phyloP scores from a whole-genome alignment of 2,797 vertebrate species.

The Manis javanica region DNA sequence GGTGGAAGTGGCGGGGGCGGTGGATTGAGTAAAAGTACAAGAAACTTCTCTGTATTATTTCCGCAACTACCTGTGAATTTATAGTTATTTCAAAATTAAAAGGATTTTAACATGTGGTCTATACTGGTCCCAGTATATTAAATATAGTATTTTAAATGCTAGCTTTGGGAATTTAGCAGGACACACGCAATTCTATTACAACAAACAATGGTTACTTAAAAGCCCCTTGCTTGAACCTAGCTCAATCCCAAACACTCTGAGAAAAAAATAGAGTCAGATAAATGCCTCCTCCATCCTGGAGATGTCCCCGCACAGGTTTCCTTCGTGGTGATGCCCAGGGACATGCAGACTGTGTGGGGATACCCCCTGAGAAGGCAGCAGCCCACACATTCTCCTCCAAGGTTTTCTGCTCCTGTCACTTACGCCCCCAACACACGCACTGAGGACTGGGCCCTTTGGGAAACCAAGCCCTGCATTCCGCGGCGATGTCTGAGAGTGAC shows the following conservation, averaged over 20 bases:
- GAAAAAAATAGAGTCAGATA: neutral
- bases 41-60: neutral
- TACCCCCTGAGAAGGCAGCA: rapidly evolving
- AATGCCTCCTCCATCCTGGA: neutral
- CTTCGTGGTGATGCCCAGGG: neutral
- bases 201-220: neutral
- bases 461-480: neutral
- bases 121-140: too few species aligned
- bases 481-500: too few species aligned
- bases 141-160: neutral
- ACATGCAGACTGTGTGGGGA: neutral
- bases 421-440: neutral
- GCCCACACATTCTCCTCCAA: neutral
- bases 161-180: neutral
- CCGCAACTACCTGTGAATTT: neutral
- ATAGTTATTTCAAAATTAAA: neutral
- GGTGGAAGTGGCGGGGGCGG: too few species aligned
- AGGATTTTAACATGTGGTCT: neutral
- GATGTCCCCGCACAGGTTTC: rapidly evolving
- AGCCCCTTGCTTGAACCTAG: too few species aligned
- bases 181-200: neutral
- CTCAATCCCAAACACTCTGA: neutral
- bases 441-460: neutral
- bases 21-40: neutral
- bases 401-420: neutral